Base-by-base conservation (phyloP, 2,797 vertebrate species). In the Sebastes taczanowskii region DNA sequence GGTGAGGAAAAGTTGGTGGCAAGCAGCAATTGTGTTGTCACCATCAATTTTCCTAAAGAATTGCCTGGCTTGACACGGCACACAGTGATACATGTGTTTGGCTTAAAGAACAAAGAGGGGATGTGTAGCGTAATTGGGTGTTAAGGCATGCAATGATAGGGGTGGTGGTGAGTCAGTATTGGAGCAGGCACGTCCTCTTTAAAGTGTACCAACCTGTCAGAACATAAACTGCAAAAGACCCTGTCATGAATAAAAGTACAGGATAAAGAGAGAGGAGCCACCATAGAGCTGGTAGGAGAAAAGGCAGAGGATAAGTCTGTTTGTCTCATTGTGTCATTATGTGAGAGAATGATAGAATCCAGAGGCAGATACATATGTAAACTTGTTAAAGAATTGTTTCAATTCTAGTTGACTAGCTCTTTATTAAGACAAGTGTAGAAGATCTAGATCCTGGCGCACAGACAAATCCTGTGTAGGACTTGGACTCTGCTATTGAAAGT, bases 21-120 rank as follows among this genome's bases (percentile, higher is more conserved):
- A 81, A 74, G 83, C 80, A 63, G 80, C 82, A 88, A 90, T 93
- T 90, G 81, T 74, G 66, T 64, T 93, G 89, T 92, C 88, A 91
- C 25, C 75, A 78, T 89, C 49, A 78, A 81, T 91, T 89, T 75
- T 83, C 67, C 65, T 67, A 42, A 91, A 83, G 64, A 90, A 84
- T 77, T 71, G 82, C 56, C 78, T 38, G 65, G 62, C 68, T 78
- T 7, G 1, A 46, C 55, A 1, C n/a, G 7, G 38, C 2, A 20
- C 3, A 2, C 8, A 2, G 14, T 2, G 23, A 62, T 75, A 34
- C 69, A 67, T 82, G 77, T 77, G 18, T 74, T 85, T 82, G 58
- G n/a, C 60, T 76, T 6, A 7, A 20, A 84, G 30, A 80, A 85
- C 77, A 90, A 86, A 83, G 67, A 34, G n/a, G 23, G 63, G 52